Base-by-base conservation (phyloP, 2,888 invertebrate species). In the Morpho deidamia region DNA sequence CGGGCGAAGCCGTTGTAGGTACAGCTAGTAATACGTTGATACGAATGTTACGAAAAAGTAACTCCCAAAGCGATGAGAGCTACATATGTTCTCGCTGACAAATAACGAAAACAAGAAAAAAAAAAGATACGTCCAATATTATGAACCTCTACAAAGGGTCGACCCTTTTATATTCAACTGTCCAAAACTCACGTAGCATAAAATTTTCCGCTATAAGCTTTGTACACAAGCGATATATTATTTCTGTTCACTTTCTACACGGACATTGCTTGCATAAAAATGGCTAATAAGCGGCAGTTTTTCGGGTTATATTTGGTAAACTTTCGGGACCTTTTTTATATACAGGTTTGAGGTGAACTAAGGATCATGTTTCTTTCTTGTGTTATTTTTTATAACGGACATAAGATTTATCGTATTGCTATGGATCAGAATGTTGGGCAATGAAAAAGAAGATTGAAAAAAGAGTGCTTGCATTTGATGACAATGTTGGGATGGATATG, bases 91-190 rank as follows among this genome's bases (percentile, higher is more conserved):
- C 52, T 59, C 54, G 49, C 56, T 58, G 55, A 65, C 66, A 65
- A 64, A 64, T 66, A 65, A 56, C 58, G 59, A 59, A 66, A 64
- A 63, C 53, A 60, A 58, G 58, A 63, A 61, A 67, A 69, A 61
- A 23, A 67, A 68, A 64, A 66, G 61, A 61, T 65, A 60, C 62
- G 61, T 58, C 64, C 65, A 62, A 67, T 69, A 70, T 70, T 67
- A 71, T 62, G 67, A 68, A 66, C 62, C 62, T 62, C 66, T 59
- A 68, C 69, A 67, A 71, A 67, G 63, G 69, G 61, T 59, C 62
- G 64, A 62, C 61, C 69, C 64, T 64, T 67, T 69, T 64, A 59
- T 59, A 57, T 63, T 62, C 53, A 56, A 54, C 62, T 55, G 61
- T 58, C 63, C 62, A 45, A 62, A 56, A 58, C 58, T 58, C 61